Percentiles rank a stretch among this genome's conserved stretches.
These are phyloP conservation scores for Dolichoris vasculosae DNA, from an alignment of 1,140 invertebrate species.

Conservation along the genomic window DNA sequence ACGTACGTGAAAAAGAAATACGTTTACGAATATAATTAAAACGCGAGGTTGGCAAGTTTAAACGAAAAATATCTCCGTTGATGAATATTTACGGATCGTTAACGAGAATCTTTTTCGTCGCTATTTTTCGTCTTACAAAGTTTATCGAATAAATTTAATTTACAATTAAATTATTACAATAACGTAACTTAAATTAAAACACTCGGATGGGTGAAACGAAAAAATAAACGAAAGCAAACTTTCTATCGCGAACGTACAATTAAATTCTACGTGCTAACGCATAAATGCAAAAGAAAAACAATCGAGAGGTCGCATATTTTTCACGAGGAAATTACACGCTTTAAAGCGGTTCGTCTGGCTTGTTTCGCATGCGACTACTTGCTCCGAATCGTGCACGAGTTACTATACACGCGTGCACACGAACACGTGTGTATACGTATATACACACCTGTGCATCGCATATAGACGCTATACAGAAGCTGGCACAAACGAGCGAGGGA, in stretches of 20 bases:
- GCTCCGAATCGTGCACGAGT: neutral
- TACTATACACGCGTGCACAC: slow-evolving; percentile 52
- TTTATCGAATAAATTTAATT: neutral
- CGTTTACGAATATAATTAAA: too few relatives aligned
- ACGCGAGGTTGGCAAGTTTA: neutral
- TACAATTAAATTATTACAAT: neutral
- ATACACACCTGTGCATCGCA: too few relatives aligned
- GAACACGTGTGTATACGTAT: neutral
- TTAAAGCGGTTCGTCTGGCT: slow-evolving; percentile 22
- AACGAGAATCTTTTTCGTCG: neutral
- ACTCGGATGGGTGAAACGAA: neutral
- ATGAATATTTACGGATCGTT: neutral
- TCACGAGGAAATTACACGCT: slow-evolving; percentile 22
- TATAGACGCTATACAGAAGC: neutral
- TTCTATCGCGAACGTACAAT: neutral
- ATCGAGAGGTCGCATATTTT: slow-evolving; percentile 13
- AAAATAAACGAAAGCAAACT: neutral
- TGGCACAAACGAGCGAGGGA: neutral
- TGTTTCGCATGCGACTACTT: slow-evolving; percentile 68
- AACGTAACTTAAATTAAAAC: neutral
- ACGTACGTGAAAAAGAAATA: too few relatives aligned
- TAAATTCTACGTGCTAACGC: neutral
- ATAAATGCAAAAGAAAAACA: neutral
- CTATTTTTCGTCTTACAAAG: neutral
- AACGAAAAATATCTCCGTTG: neutral